Evolutionary conservation across 2,113 vertebrate species (phyloP).

Genomic region (Silurus asotus): DNA sequence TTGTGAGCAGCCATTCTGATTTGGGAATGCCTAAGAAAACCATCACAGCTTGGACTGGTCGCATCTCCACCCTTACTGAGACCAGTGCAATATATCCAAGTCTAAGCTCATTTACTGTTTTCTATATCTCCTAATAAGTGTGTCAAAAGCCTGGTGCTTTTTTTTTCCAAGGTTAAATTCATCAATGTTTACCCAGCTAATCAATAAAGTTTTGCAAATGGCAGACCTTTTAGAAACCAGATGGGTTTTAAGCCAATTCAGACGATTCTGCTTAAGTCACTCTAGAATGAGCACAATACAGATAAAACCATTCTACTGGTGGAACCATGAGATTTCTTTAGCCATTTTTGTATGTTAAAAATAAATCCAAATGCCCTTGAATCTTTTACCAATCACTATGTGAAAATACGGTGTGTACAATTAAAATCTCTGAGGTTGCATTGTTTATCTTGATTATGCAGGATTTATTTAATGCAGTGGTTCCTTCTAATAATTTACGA

Average conservation of each 20-base stretch:
- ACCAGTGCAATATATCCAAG: conserved; percentile 15
- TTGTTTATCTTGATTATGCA: conserved; percentile 20
- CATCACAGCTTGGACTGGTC: conserved; percentile 12
- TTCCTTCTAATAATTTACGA: neutral
- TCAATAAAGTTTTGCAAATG: conserved; percentile 9
- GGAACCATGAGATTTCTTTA: neutral
- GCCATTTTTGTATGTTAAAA: neutral
- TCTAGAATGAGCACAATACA: neutral
- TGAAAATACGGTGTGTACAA: neutral
- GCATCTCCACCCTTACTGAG: conserved; percentile 11
- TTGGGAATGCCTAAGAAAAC: conserved; percentile 14
- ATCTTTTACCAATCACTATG: conserved; percentile 16
- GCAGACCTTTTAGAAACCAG: conserved; percentile 16
- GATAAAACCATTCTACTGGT: neutral
- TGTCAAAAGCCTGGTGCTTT: conserved; percentile 31
- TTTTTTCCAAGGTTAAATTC: conserved; percentile 17
- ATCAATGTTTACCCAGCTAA: neutral
- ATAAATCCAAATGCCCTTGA: neutral
- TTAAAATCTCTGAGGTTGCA: neutral
- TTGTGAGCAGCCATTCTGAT: conserved; percentile 78
- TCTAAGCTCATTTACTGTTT: neutral
- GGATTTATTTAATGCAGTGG: conserved; percentile 1
- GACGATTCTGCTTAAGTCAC: neutral
- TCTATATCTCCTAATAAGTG: neutral
- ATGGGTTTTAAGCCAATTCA: neutral